Base-by-base conservation (phyloP, 2,888 invertebrate species). In the Scaptomyza polygonia region DNA sequence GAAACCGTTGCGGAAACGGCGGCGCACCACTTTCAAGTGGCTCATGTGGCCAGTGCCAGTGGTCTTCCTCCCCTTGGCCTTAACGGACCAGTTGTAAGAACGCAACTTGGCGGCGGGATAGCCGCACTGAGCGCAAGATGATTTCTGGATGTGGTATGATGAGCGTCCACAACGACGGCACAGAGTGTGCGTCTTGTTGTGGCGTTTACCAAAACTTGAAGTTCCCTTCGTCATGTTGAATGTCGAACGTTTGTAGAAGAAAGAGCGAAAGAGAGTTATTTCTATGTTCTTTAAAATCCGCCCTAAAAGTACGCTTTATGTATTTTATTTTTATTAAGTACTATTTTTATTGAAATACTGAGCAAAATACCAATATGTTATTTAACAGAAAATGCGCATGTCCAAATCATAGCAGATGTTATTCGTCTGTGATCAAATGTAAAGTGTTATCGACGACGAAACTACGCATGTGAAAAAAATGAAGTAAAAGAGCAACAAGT, bases 181-280 rank as follows among this genome's bases (percentile, higher is more conserved):
- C 93, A 99, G 93, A 36, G 99, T 99, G 94, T 99, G 99, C 91
- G 99, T 99, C 96, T 99, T 99, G 93, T 99, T 99, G 90, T 98
- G 98, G 92, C 99, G 97, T 94, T 99, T 99, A 95, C 99, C 99
- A 96, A 99, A 99, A 93, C 98, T 98, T 90, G 98, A 98, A 84
- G 99, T 99, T 94, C 99, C 99, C 94, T 99, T 99, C 93, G 99
- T 99, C 91, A 91, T 91, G 89, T 90, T 90, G 78, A 79, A 78
- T 77, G 89, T 85, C 89, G 89, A 90, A 91, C 88, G 80, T 85
- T 86, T 76, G 83, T 78, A 90, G 84, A 90, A 91, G 89, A 90
- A 90, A 86, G 89, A 88, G 88, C 77, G 78, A 77, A 72, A 81
- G 72, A 67, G 72, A 61, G 63, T n/a, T n/a, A n/a, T n/a, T n/a